phyloP scores from a whole-genome alignment of 2,888 invertebrate genomes.

The Oxycera nigricornis region DNA sequence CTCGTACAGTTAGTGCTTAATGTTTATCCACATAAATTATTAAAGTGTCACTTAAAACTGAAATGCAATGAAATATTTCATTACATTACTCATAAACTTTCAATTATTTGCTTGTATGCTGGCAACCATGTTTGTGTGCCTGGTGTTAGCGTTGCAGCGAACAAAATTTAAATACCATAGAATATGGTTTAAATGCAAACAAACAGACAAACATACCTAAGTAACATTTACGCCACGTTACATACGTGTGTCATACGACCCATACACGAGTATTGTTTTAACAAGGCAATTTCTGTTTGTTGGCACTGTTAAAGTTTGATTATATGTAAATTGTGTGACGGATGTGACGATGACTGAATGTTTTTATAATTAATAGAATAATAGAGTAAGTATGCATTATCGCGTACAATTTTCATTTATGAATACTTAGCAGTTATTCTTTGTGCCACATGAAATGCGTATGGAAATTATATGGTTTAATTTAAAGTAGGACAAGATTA shows the following conservation, averaged over 20 bases:
- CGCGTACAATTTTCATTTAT: constrained; percentile 26
- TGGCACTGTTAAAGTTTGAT: constrained; percentile 8
- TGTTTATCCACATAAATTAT: constrained; percentile 30
- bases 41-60: constrained; percentile 37
- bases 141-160: not conserved
- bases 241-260: not conserved
- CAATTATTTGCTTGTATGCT: not conserved
- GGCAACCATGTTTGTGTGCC: not conserved
- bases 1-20: constrained; percentile 3
- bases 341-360: constrained; percentile 29
- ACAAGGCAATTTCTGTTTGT: constrained; percentile 13
- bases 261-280: constrained; percentile 20
- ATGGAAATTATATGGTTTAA: too few relatives aligned
- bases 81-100: constrained; percentile 35
- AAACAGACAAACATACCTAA: not conserved
- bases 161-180: not conserved
- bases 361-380: constrained; percentile 37
- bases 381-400: constrained; percentile 28
- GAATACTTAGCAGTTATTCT: too few relatives aligned
- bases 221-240: too few relatives aligned
- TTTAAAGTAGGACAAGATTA: too few relatives aligned
- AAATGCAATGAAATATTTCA: constrained; percentile 34
- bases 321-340: constrained; percentile 34
- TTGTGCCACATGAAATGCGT: too few relatives aligned
- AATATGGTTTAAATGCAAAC: not conserved